Conservation (phyloP, 1,140 invertebrate genomes). For the Papilio helenus region DNA sequence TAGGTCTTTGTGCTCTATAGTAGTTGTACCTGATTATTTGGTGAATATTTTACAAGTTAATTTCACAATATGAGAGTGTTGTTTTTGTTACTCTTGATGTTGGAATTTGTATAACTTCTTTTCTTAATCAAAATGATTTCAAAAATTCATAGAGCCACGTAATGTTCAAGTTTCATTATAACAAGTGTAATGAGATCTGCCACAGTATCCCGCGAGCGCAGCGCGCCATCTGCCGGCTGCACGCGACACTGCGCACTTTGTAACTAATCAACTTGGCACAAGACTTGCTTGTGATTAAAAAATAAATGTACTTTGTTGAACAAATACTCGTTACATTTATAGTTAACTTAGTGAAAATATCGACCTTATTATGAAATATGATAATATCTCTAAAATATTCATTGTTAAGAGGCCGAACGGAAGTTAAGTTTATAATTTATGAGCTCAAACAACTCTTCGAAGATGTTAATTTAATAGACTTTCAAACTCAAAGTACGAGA, state of each 20-base stretch:
- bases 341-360: not conserved
- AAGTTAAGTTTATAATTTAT: conserved; percentile 5
- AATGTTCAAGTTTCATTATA: not conserved
- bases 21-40: not conserved
- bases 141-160: not conserved
- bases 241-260: not conserved
- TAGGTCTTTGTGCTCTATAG: not conserved
- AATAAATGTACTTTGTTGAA: not conserved
- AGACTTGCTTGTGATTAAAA: conserved; percentile 8
- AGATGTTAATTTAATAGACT: conserved; percentile 16
- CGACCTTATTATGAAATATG: not conserved
- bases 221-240: not conserved
- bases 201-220: not conserved
- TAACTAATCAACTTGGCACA: conserved; percentile 2
- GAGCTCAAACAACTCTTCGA: not conserved
- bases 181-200: conserved; percentile 9
- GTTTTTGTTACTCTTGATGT: not conserved
- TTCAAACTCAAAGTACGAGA: conserved; percentile 12
- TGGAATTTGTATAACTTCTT: not conserved
- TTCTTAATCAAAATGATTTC: not conserved
- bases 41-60: conserved; percentile 1
- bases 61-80: not conserved
- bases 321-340: not conserved
- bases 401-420: not conserved
- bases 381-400: not conserved